These are phyloP conservation scores for Phthorimaea operculella DNA, from an alignment of 1,140 invertebrate species.

Conservation along the genomic window DNA sequence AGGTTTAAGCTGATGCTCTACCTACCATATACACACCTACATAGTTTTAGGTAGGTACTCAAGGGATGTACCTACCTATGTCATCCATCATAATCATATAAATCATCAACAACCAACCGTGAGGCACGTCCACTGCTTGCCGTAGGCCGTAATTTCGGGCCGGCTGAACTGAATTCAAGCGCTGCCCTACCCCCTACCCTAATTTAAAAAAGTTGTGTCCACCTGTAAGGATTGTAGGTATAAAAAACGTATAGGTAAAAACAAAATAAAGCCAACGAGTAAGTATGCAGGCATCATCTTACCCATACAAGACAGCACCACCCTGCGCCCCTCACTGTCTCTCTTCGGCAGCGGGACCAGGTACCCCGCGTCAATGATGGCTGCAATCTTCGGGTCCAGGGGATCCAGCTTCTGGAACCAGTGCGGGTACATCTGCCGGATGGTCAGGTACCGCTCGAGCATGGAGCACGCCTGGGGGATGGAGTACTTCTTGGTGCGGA, in stretches of 20 bases:
- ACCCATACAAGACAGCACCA: slow-evolving; percentile 80
- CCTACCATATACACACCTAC: too few species aligned
- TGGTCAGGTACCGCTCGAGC: slow-evolving; percentile 85
- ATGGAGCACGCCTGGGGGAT: slow-evolving; percentile 85
- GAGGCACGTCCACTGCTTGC: too few species aligned
- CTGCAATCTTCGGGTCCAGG: slow-evolving; percentile 75
- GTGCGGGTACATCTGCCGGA: slow-evolving; percentile 81
- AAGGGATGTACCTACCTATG: too few species aligned
- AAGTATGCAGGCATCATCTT: slow-evolving; percentile 32
- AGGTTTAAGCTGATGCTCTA: too few species aligned
- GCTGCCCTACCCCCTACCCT: too few species aligned
- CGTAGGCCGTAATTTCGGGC: too few species aligned
- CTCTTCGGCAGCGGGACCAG: slow-evolving; percentile 80
- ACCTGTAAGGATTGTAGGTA: too few species aligned
- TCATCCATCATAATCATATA: too few species aligned
- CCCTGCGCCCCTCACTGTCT: slow-evolving; percentile 77
- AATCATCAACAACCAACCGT: too few species aligned
- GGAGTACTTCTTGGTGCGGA: slow-evolving; percentile 88
- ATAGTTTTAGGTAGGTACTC: too few species aligned
- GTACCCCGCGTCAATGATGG: slow-evolving; percentile 85
- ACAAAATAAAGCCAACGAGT: neutral
- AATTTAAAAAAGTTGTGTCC: too few species aligned
- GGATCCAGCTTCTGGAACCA: slow-evolving; percentile 87
- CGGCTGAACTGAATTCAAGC: too few species aligned
- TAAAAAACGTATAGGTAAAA: neutral